Conservation (phyloP, 2,888 invertebrate species). For the Cataglyphis rosenhaueri region DNA sequence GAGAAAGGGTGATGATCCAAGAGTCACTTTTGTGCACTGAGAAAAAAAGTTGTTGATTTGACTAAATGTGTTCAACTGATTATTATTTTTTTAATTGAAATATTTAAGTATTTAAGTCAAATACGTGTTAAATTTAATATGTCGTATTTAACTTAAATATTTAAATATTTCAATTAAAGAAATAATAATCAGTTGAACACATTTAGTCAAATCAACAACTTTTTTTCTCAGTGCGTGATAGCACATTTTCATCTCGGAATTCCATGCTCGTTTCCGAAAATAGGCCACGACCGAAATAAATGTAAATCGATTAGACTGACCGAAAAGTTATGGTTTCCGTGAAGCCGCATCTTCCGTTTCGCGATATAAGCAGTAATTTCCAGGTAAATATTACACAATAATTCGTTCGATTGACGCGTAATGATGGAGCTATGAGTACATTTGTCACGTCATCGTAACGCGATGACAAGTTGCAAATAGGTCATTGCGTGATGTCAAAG, state of each 20-base stretch:
- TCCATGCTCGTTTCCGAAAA: slow-evolving; percentile 20
- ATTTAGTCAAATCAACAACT: too few relatives aligned
- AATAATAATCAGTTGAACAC: too few relatives aligned
- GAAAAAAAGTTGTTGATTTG: too few relatives aligned
- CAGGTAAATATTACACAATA: not conserved
- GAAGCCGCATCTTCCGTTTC: slow-evolving; percentile 15
- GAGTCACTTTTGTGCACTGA: not conserved
- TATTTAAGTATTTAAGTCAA: too few relatives aligned
- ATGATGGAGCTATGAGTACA: not conserved
- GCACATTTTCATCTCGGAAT: slow-evolving; percentile 27
- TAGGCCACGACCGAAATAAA: slow-evolving; percentile 32
- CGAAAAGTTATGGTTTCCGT: slow-evolving; percentile 30
- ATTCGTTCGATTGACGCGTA: slow-evolving; percentile 35
- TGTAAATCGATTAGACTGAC: slow-evolving; percentile 8
- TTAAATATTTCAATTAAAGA: too few relatives aligned
- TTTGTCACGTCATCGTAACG: slow-evolving; percentile 21
- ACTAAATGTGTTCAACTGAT: too few relatives aligned
- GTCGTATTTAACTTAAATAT: too few relatives aligned
- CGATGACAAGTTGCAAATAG: slow-evolving; percentile 37
- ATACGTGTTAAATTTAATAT: too few relatives aligned
- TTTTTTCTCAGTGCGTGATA: not conserved
- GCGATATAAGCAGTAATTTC: not conserved
- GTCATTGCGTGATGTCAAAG: slow-evolving; percentile 18
- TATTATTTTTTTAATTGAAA: too few relatives aligned
- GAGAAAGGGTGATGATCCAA: slow-evolving; percentile 15